phyloP scores from a whole-genome alignment of 2,888 invertebrate genomes.

The Parasteatoda lunata region DNA sequence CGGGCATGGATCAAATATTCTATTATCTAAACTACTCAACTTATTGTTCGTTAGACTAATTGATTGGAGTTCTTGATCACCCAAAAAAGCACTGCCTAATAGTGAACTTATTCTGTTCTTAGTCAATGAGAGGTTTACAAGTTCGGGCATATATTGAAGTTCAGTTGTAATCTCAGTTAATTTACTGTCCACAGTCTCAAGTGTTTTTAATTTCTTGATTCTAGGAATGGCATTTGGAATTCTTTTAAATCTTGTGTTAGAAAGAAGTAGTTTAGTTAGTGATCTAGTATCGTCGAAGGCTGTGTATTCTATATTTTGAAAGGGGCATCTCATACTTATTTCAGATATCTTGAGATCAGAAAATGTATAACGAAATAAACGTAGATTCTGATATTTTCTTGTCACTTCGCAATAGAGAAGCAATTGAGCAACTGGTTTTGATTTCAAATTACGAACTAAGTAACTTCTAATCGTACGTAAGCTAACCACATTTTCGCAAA shows the following conservation, averaged over 20 bases:
- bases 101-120: not conserved
- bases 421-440: too few relatives aligned
- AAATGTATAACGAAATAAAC: too few relatives aligned
- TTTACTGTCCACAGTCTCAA: not conserved
- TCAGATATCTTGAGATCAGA: not conserved
- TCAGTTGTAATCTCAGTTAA: slow-evolving; percentile 9
- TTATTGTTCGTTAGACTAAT: not conserved
- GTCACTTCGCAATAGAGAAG: too few relatives aligned
- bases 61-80: not conserved
- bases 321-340: slow-evolving; percentile 5
- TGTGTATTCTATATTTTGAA: not conserved
- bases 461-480: too few relatives aligned
- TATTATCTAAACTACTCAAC: too few relatives aligned
- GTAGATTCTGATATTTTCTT: too few relatives aligned
- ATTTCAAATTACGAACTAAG: too few relatives aligned
- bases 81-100: not conserved
- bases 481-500: too few relatives aligned
- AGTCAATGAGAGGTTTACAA: slow-evolving; percentile 1
- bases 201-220: not conserved
- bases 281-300: slow-evolving; percentile 1
- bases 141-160: not conserved
- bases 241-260: not conserved
- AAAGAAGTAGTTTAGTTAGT: not conserved
- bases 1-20: too few relatives aligned
- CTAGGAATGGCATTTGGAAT: slow-evolving; percentile 8